phyloP scores from a whole-genome alignment of 2,797 vertebrate species.

The Mormyrops boulengeri region DNA sequence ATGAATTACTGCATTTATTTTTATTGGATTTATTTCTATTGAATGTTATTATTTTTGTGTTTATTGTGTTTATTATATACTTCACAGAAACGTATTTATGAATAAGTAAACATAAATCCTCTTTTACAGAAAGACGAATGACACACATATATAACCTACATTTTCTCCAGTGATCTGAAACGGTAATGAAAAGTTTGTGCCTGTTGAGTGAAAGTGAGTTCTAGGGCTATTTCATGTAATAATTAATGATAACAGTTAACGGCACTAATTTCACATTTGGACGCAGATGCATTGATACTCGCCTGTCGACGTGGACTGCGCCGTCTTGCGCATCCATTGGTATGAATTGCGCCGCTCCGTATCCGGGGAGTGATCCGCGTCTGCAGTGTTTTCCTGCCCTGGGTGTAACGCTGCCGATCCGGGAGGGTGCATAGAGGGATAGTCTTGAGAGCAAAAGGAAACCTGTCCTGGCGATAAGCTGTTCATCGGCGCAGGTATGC shows the following conservation, averaged over 20 bases:
- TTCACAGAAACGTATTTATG: not conserved
- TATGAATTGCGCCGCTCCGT: conserved; percentile 81
- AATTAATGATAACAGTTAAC: not conserved
- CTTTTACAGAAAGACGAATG: not conserved
- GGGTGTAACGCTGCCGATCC: conserved; percentile 65
- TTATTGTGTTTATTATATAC: not conserved
- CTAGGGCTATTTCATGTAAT: not conserved
- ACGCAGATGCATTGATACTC: conserved; percentile 38
- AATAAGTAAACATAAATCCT: not conserved
- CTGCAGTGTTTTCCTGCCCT: conserved; percentile 62
- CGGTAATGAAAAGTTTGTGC: not conserved
- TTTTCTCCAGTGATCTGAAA: not conserved
- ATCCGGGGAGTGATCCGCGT: conserved; percentile 70
- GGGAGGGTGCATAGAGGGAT: conserved; percentile 71
- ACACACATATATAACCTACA: not conserved
- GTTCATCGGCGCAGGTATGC: conserved; percentile 67
- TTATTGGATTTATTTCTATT: not conserved
- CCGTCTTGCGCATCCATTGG: conserved; percentile 91
- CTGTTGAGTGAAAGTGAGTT: not conserved
- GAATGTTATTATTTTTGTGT: not conserved
- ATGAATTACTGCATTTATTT: not conserved
- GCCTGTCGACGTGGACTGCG: conserved; percentile 77
- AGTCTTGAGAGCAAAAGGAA: conserved; percentile 76
- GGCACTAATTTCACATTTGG: not conserved
- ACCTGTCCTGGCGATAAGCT: conserved; percentile 74